A percentile compares a stretch with the other conserved stretches of the same genome.
phyloP scores from a whole-genome alignment of 2,797 vertebrate genomes.

The Ataeniobius toweri region DNA sequence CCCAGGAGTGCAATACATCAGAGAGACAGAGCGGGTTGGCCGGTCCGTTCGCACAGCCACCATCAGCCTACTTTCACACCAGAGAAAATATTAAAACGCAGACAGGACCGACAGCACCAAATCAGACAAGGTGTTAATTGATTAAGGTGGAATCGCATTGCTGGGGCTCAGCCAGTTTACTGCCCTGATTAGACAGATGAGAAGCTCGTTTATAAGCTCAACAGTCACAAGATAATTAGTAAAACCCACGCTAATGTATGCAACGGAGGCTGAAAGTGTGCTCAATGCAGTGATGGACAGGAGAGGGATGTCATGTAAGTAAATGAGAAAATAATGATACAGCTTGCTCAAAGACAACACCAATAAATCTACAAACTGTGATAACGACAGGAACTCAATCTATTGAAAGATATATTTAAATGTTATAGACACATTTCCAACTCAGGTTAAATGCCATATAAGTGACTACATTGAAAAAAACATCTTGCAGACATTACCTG shows the following conservation, averaged over 20 bases:
- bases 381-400: neutral
- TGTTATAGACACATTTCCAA: neutral
- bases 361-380: neutral
- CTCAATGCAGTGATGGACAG: conserved; percentile 48
- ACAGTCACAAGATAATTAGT: conserved; percentile 78
- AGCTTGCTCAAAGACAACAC: conserved; percentile 16
- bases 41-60: conserved; percentile 39
- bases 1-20: conserved; percentile 75
- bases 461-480: neutral
- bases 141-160: conserved; percentile 73
- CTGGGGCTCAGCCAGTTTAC: conserved; percentile 72
- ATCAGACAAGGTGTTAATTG: conserved; percentile 83
- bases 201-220: conserved; percentile 78
- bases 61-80: conserved; percentile 45
- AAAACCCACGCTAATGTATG: conserved; percentile 68
- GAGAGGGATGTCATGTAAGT: conserved; percentile 7
- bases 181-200: conserved; percentile 74
- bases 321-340: conserved; percentile 10
- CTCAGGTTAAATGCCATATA: neutral
- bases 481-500: neutral
- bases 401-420: neutral
- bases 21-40: conserved; percentile 63
- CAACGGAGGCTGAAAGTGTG: conserved; percentile 56
- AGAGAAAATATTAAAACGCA: conserved; percentile 68
- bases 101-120: conserved; percentile 54